Evolutionary conservation across 2,113 vertebrate genomes (phyloP).

Genomic region (Oryzias woworae): DNA sequence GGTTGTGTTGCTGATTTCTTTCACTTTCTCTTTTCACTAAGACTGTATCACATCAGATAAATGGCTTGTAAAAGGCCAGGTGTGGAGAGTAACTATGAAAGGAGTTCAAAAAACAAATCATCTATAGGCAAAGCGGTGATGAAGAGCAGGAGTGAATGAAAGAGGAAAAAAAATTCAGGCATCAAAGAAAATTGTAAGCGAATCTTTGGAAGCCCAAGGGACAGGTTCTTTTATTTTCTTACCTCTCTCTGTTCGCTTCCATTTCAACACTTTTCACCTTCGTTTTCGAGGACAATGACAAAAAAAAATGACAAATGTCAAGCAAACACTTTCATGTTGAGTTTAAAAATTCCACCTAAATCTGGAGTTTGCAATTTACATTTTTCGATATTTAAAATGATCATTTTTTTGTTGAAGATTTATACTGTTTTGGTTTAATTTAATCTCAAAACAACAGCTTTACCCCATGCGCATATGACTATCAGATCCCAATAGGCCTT

Average conservation of each 20-base stretch:
- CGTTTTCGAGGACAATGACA: constrained; percentile 13
- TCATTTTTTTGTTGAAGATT: no score
- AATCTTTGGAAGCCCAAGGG: constrained; percentile 30
- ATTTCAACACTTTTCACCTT: constrained; percentile 35
- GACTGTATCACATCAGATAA: constrained; percentile 28
- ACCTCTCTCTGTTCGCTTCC: constrained; percentile 18
- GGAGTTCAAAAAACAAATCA: constrained; percentile 5
- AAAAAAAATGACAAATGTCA: not conserved
- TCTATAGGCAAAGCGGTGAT: constrained; percentile 18
- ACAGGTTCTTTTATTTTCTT: constrained; percentile 21
- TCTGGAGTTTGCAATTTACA: no score
- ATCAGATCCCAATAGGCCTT: no score
- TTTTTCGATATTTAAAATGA: no score
- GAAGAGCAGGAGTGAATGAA: constrained; percentile 24
- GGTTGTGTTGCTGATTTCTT: constrained; percentile 25
- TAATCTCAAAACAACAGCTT: no score
- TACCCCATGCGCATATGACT: no score
- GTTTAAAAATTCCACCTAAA: no score
- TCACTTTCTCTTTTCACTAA: constrained; percentile 2
- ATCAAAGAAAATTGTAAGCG: constrained; percentile 51
- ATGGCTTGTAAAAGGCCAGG: constrained; percentile 11
- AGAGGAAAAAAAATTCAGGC: constrained; percentile 10
- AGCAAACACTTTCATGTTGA: not conserved
- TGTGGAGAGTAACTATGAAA: constrained; percentile 19
- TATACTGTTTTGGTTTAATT: no score